Conservation (phyloP, 2,888 invertebrate genomes). For the Ormyrus rosae region DNA sequence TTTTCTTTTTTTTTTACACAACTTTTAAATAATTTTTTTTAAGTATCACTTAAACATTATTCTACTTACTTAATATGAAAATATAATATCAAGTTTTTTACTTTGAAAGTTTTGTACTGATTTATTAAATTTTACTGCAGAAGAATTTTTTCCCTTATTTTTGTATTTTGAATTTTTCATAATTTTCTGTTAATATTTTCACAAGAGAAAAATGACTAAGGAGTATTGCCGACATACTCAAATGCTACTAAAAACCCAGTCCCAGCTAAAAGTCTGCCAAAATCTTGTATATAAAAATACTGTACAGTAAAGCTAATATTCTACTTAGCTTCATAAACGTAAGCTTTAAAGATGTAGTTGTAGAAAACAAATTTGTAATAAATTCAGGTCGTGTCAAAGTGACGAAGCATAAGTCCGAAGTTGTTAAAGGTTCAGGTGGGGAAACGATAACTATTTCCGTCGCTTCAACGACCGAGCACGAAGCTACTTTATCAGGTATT, state of each 20-base stretch:
- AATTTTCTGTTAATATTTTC: conserved; percentile 9
- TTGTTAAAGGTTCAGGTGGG: conserved; percentile 72
- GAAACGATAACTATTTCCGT: conserved; percentile 77
- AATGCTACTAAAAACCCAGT: conserved; percentile 1
- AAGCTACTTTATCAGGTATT: conserved; percentile 82
- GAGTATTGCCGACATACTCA: neutral
- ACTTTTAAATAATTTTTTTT: neutral
- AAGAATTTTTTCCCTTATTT: neutral
- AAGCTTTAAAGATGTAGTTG: conserved; percentile 53
- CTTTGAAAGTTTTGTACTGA: neutral
- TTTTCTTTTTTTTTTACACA: no score
- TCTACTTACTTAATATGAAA: neutral
- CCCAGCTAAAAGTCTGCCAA: neutral
- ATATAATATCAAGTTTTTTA: neutral
- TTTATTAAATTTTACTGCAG: neutral
- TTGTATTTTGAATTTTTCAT: neutral
- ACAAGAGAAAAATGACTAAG: neutral
- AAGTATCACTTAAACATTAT: neutral
- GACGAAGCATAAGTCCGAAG: conserved; percentile 72
- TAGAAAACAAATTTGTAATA: conserved; percentile 65
- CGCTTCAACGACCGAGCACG: conserved; percentile 81
- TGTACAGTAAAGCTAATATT: conserved; percentile 36
- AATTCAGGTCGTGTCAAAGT: conserved; percentile 71
- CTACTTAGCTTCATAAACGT: conserved; percentile 15
- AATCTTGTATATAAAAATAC: conserved; percentile 7